Evolutionary conservation across 2,113 vertebrate genomes (phyloP).

Genomic region (Brachypodius melanocephalos): DNA sequence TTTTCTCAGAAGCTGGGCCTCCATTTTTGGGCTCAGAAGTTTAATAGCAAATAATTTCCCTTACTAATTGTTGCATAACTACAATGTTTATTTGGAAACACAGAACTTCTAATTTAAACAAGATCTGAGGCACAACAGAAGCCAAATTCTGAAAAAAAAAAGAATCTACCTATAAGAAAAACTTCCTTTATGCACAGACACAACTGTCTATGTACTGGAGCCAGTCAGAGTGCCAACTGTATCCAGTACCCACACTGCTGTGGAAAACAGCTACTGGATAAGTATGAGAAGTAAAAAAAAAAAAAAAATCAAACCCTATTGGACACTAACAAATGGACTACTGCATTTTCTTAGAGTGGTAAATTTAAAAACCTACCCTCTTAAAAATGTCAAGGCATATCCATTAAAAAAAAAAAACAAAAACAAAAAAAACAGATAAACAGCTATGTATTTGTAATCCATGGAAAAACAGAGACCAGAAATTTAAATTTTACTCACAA

Average conservation of each 20-base stretch:
- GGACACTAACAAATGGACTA: background rate
- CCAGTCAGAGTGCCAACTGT: background rate
- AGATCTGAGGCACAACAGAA: background rate
- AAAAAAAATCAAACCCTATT: background rate
- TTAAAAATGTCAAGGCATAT: background rate
- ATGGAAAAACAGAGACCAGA: background rate
- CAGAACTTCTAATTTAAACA: background rate
- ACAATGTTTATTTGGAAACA: background rate
- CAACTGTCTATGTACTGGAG: background rate
- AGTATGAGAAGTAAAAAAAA: background rate
- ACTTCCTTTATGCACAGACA: background rate
- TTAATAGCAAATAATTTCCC: background rate
- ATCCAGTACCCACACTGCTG: background rate
- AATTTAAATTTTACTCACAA: background rate
- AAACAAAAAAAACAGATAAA: background rate
- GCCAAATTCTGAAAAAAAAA: background rate
- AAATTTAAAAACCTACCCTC: background rate
- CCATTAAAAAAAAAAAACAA: background rate
- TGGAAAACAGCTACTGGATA: background rate
- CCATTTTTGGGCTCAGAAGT: background rate
- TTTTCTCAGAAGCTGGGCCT: background rate
- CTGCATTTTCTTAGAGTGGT: background rate
- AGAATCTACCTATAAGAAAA: fast-evolving
- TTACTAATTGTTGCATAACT: background rate
- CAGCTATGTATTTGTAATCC: background rate